These are phyloP conservation scores for Scelioninae gen. 2 DNA, from an alignment of 2,888 invertebrate species.

Conservation along the genomic window DNA sequence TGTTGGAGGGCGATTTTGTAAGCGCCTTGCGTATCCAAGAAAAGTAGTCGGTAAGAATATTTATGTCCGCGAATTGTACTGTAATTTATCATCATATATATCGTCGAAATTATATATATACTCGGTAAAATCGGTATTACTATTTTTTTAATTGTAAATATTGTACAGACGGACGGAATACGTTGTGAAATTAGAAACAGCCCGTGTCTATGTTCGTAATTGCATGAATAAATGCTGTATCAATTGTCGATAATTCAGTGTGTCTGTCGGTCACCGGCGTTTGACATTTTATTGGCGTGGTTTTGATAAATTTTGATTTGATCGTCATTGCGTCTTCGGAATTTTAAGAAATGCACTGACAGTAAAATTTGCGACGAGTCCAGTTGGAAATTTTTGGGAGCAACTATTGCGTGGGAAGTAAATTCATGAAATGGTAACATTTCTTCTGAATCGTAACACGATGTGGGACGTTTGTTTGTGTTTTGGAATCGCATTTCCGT, in stretches of 20 bases:
- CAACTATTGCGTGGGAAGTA: too few relatives aligned
- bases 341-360: too few relatives aligned
- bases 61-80: not conserved
- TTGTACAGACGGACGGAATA: not conserved
- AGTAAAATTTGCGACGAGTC: too few relatives aligned
- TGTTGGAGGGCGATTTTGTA: too few relatives aligned
- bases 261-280: not conserved
- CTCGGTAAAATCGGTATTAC: not conserved
- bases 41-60: too few relatives aligned
- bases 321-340: too few relatives aligned
- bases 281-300: not conserved
- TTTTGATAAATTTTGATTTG: not conserved
- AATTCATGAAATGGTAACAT: too few relatives aligned
- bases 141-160: not conserved
- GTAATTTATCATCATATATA: not conserved
- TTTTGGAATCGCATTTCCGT: too few relatives aligned
- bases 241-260: not conserved
- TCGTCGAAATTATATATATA: not conserved
- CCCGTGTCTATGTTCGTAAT: not conserved
- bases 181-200: not conserved
- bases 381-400: too few relatives aligned
- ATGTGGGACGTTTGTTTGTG: too few relatives aligned
- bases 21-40: too few relatives aligned
- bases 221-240: not conserved
- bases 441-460: too few relatives aligned